These are phyloP conservation scores for Forbesichthys papilliferus DNA, from an alignment of 2,113 vertebrate species.

Conservation along the genomic window DNA sequence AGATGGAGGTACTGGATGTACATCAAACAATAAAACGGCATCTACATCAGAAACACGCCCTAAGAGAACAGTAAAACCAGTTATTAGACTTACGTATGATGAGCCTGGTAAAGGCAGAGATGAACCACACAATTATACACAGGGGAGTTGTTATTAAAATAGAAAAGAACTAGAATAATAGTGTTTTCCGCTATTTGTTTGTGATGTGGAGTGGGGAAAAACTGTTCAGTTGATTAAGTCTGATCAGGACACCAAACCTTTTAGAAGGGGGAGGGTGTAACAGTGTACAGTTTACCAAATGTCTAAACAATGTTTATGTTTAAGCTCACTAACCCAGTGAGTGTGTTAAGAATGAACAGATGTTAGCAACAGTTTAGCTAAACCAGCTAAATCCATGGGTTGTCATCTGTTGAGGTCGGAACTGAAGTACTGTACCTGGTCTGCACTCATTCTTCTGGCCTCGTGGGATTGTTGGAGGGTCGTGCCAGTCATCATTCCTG, in stretches of 20 bases:
- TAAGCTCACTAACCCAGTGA: too few species aligned
- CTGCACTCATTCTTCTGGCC: too few species aligned
- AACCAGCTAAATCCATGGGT: too few species aligned
- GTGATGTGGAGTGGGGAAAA: too few species aligned
- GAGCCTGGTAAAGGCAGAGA: slow-evolving; percentile 11
- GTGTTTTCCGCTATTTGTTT: background rate
- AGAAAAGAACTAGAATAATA: background rate
- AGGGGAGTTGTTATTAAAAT: slow-evolving; percentile 14
- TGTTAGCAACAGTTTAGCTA: too few species aligned
- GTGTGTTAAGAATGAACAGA: too few species aligned
- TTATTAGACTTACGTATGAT: slow-evolving; percentile 17
- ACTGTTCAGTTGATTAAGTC: background rate
- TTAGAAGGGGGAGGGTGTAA: slow-evolving; percentile 6
- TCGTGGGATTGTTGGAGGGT: too few species aligned
- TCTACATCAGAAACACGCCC: background rate
- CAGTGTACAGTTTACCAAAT: background rate
- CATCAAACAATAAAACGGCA: background rate
- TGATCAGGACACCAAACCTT: slow-evolving; percentile 4
- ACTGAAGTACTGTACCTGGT: too few species aligned
- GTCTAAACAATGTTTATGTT: too few species aligned
- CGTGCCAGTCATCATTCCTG: too few species aligned
- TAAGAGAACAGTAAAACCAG: background rate
- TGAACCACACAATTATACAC: slow-evolving; percentile 16
- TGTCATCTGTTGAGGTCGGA: too few species aligned
- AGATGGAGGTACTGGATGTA: too few species aligned